phyloP scores from a whole-genome alignment of 2,113 vertebrate species.

The Raja brachyura region DNA sequence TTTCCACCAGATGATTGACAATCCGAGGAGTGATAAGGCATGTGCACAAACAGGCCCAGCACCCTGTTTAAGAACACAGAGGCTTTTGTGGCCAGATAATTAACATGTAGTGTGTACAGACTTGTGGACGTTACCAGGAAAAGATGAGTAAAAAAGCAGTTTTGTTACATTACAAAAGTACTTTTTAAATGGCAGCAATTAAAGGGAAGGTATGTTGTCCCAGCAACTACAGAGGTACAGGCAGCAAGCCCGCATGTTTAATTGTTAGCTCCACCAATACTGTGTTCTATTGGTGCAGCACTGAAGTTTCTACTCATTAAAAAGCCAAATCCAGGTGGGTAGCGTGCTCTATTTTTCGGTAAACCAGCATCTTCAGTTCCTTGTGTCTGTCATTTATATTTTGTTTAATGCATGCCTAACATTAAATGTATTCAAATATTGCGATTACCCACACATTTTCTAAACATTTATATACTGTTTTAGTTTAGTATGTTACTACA shows the following conservation, averaged over 20 bases:
- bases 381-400: too few species aligned
- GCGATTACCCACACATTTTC: too few species aligned
- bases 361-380: too few species aligned
- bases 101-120: background rate
- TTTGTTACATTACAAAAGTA: background rate
- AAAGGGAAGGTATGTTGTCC: background rate
- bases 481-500: too few species aligned
- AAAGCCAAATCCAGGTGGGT: background rate
- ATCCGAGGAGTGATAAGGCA: background rate
- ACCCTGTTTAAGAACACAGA: background rate
- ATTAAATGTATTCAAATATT: too few species aligned
- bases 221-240: background rate
- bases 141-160: background rate
- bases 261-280: background rate
- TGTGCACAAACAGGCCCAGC: conserved; percentile 14
- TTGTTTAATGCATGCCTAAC: too few species aligned
- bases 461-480: too few species aligned
- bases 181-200: background rate
- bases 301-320: background rate
- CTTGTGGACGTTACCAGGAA: background rate
- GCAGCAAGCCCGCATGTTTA: background rate
- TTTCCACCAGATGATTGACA: conserved; percentile 30
- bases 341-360: background rate
- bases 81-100: background rate
- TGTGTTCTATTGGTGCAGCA: background rate